A percentile compares a stretch with the other conserved stretches of the same genome.
Evolutionary conservation across 2,113 vertebrate species (phyloP).

Genomic region (Vicugna pacos): DNA sequence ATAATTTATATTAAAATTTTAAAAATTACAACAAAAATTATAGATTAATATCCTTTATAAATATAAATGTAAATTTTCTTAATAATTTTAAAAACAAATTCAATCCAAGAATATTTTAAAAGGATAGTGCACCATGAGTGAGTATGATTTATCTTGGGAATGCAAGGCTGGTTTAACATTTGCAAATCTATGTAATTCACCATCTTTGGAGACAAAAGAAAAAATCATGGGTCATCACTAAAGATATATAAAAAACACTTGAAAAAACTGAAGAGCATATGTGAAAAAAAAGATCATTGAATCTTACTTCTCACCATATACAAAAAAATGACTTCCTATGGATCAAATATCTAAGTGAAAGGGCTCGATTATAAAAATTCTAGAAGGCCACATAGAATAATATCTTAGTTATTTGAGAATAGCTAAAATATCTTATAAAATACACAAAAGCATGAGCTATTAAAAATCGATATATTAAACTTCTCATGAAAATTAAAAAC

Average conservation of each 20-base stretch:
- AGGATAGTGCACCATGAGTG: no score
- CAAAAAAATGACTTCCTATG: background rate
- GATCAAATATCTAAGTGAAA: background rate
- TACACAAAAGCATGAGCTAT: background rate
- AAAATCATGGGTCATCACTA: background rate
- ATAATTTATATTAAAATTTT: background rate
- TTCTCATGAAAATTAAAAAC: background rate
- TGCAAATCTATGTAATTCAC: background rate
- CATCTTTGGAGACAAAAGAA: background rate
- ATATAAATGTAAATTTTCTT: background rate
- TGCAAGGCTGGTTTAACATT: no score
- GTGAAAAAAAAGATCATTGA: background rate
- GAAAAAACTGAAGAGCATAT: background rate
- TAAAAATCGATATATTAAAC: background rate
- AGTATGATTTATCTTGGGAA: background rate
- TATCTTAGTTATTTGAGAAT: background rate
- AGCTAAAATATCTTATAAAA: background rate
- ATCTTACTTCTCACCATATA: background rate
- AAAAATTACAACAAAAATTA: background rate
- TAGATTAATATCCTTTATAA: background rate
- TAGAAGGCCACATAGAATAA: background rate
- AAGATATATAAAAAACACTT: background rate
- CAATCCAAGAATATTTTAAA: background rate
- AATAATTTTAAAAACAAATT: background rate
- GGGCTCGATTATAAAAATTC: background rate